Percentiles rank a stretch among this genome's conserved stretches.
Conservation (phyloP, 2,888 invertebrate species). For the Teinopalpus imperialis region DNA sequence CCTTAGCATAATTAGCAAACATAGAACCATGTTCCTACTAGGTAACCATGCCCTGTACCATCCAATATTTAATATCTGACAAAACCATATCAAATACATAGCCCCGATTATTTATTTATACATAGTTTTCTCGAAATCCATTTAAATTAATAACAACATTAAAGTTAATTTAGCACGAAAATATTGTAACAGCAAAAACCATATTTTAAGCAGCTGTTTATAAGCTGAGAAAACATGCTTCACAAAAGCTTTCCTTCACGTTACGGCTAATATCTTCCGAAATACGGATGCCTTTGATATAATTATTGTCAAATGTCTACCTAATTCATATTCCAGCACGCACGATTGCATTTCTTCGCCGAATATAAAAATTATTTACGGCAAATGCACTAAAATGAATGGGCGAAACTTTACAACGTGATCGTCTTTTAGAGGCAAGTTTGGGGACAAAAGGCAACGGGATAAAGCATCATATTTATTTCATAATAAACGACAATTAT, state of each 20-base stretch:
- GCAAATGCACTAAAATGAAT: conserved; percentile 60
- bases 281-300: conserved; percentile 51
- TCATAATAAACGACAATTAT: conserved; percentile 82
- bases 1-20: too few relatives aligned
- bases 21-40: too few relatives aligned
- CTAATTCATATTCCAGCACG: conserved; percentile 46
- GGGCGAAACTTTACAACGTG: conserved; percentile 39
- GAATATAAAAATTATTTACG: conserved; percentile 68
- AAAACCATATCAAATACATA: too few relatives aligned
- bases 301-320: conserved; percentile 75
- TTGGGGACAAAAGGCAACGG: conserved; percentile 51
- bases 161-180: background rate
- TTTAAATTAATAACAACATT: too few relatives aligned
- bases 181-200: conserved; percentile 23
- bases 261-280: conserved; percentile 69
- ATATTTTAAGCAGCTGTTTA: conserved; percentile 60
- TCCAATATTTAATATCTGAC: too few relatives aligned
- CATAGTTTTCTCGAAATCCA: too few relatives aligned
- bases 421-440: conserved; percentile 55
- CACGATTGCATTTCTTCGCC: conserved; percentile 60
- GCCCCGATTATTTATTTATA: too few relatives aligned
- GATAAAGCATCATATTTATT: conserved; percentile 80
- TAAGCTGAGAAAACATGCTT: conserved; percentile 74
- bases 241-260: conserved; percentile 50
- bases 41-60: too few relatives aligned